These are phyloP conservation scores for Datnioides undecimradiatus DNA, from an alignment of 2,113 vertebrate genomes.

Conservation along the genomic window DNA sequence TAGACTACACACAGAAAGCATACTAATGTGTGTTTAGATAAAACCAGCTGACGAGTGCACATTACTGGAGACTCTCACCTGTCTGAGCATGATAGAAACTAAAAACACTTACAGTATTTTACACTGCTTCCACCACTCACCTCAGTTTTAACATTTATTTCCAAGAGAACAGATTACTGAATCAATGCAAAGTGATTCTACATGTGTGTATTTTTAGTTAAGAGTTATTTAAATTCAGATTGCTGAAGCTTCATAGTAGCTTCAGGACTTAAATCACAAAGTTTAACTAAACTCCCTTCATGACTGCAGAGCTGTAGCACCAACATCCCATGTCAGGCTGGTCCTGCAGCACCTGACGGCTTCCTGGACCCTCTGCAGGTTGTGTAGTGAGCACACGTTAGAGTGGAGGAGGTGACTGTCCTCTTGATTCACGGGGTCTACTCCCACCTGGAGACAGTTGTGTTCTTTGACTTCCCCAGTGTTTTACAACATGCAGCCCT, in stretches of 20 bases:
- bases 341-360: not conserved
- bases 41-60: not conserved
- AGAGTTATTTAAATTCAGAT: too few species aligned
- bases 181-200: not conserved
- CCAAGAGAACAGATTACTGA: not conserved
- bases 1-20: not conserved
- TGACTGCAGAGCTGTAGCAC: not conserved
- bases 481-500: not conserved
- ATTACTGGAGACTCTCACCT: not conserved
- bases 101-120: not conserved
- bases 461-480: not conserved
- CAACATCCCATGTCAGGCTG: not conserved
- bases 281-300: not conserved
- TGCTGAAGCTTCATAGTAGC: too few species aligned
- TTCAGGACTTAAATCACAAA: not conserved
- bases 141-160: not conserved
- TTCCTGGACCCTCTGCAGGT: not conserved
- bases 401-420: not conserved
- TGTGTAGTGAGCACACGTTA: not conserved
- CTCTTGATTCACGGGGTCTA: not conserved
- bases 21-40: not conserved
- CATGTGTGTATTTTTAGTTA: not conserved
- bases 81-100: not conserved
- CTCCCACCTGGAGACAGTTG: not conserved
- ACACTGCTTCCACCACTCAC: not conserved